Evolutionary conservation across 2,113 vertebrate genomes (phyloP).

Genomic region (Camelus bactrianus): DNA sequence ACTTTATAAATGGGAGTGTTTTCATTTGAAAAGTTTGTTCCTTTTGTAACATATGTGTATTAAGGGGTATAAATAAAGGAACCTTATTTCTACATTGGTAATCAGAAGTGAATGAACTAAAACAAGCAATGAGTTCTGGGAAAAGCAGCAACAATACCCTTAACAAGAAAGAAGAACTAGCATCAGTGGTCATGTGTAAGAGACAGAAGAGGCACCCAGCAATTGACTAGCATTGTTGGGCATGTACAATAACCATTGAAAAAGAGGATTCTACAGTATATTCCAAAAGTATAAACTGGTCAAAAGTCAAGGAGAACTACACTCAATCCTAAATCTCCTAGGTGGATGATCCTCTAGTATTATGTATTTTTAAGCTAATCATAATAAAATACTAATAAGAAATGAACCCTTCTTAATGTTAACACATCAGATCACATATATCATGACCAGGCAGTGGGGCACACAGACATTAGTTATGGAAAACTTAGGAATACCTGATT

Average conservation of each 20-base stretch:
- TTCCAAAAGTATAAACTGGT: not conserved
- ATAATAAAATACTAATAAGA: conserved; percentile 11
- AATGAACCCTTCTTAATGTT: not conserved
- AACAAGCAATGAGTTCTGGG: not conserved
- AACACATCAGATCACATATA: not conserved
- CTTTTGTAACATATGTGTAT: not conserved
- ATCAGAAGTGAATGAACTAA: conserved; percentile 25
- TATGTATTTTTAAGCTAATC: not conserved
- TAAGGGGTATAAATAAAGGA: not conserved
- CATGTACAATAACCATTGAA: not conserved
- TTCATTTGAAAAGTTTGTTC: not conserved
- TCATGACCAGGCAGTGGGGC: not conserved
- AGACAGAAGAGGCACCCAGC: not conserved
- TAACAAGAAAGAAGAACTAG: not conserved
- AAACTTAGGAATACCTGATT: not conserved
- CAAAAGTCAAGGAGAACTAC: not conserved
- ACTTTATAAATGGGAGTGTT: not conserved
- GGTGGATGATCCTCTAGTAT: not conserved
- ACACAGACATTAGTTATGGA: not conserved
- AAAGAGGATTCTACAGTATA: not conserved
- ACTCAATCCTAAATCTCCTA: not conserved
- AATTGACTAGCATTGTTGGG: not conserved
- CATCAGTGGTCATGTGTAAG: not conserved
- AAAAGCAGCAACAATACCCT: not conserved
- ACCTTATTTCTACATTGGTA: not conserved